phyloP scores from a whole-genome alignment of 2,888 invertebrate genomes.

The Molorchus minor region DNA sequence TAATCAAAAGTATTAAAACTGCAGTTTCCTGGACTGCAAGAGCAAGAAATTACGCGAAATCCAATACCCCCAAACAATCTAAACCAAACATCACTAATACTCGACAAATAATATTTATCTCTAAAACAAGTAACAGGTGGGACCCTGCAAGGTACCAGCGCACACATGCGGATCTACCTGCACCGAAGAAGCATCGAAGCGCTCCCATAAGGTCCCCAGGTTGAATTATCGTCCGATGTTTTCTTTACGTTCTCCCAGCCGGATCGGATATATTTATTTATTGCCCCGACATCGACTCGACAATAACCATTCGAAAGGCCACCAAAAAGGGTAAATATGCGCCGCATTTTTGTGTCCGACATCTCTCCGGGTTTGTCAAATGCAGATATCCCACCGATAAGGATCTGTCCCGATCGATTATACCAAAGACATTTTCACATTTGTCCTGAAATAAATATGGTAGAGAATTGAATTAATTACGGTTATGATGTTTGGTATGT shows the following conservation, averaged over 20 bases:
- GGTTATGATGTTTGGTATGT: too few relatives aligned
- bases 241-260: slow-evolving; percentile 53
- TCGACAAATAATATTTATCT: too few relatives aligned
- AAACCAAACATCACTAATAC: too few relatives aligned
- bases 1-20: too few relatives aligned
- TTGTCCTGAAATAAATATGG: slow-evolving; percentile 13
- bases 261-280: slow-evolving; percentile 54
- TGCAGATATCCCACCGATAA: slow-evolving; percentile 22
- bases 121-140: too few relatives aligned
- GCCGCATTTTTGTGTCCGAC: slow-evolving; percentile 19
- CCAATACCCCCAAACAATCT: too few relatives aligned
- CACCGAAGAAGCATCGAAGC: slow-evolving; percentile 11
- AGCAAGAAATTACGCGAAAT: too few relatives aligned
- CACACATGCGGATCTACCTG: slow-evolving; percentile 9
- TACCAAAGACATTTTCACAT: slow-evolving; percentile 11
- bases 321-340: slow-evolving; percentile 14
- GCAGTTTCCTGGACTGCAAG: too few relatives aligned
- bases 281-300: slow-evolving; percentile 33
- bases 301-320: slow-evolving; percentile 8
- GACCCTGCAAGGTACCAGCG: too few relatives aligned
- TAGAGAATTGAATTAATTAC: neutral
- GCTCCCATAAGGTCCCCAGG: slow-evolving; percentile 11
- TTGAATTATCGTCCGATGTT: slow-evolving; percentile 55
- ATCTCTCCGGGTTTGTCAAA: slow-evolving; percentile 20
- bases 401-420: slow-evolving; percentile 12